These are phyloP conservation scores for Taenaris catops DNA, from an alignment of 2,888 invertebrate genomes.

Conservation along the genomic window DNA sequence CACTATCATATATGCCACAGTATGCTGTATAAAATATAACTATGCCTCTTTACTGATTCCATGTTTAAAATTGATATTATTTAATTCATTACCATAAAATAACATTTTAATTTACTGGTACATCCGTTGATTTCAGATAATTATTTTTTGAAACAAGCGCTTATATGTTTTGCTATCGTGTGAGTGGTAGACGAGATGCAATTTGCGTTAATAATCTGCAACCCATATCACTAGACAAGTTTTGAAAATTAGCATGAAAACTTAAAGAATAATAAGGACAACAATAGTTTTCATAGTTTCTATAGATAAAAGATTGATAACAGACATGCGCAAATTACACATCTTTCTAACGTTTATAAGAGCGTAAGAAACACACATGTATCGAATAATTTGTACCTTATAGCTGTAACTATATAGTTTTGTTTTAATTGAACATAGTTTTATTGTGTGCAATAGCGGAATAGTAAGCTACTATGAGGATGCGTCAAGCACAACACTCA, in stretches of 20 bases:
- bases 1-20: too few relatives aligned
- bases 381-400: slow-evolving; percentile 5
- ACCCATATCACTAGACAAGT: background rate
- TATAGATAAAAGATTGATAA: slow-evolving; percentile 51
- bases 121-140: too few relatives aligned
- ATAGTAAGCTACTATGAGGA: slow-evolving; percentile 39
- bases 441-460: slow-evolving; percentile 47
- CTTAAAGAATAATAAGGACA: slow-evolving; percentile 61
- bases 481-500: slow-evolving; percentile 34
- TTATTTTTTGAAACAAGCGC: too few relatives aligned
- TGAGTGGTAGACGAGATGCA: too few relatives aligned
- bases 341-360: slow-evolving; percentile 39
- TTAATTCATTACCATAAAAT: too few relatives aligned
- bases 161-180: too few relatives aligned
- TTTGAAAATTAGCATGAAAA: slow-evolving; percentile 36
- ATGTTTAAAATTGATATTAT: too few relatives aligned
- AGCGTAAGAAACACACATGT: slow-evolving; percentile 35
- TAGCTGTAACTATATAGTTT: slow-evolving; percentile 31
- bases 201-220: background rate
- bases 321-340: slow-evolving; percentile 64
- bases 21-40: too few relatives aligned
- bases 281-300: slow-evolving; percentile 65
- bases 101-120: too few relatives aligned
- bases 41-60: too few relatives aligned
- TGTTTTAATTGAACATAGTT: slow-evolving; percentile 31